These are phyloP conservation scores for Penaeus vannamei DNA, from an alignment of 1,140 invertebrate species.

Conservation along the genomic window DNA sequence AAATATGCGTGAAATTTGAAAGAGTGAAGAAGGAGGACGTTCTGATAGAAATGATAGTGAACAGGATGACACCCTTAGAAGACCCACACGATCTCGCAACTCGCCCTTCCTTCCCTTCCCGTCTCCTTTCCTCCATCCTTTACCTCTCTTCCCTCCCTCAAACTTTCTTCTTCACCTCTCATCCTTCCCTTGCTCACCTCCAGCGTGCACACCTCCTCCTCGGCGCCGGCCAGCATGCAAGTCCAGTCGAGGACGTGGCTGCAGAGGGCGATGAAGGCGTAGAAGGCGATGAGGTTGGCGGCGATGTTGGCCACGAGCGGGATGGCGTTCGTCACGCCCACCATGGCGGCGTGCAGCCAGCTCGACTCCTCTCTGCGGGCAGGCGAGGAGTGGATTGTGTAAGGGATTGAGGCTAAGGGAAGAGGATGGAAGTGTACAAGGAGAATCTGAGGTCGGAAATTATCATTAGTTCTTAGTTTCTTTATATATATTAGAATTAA, in stretches of 20 bases:
- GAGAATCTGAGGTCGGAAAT: no score
- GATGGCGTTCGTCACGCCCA: constrained; percentile 84
- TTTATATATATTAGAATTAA: no score
- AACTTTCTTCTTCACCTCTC: not conserved
- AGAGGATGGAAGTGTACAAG: no score
- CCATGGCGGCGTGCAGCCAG: constrained; percentile 88
- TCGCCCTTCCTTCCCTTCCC: not conserved
- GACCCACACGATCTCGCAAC: not conserved
- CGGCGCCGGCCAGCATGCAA: constrained; percentile 81
- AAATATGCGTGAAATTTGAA: no score
- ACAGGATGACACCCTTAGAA: not conserved
- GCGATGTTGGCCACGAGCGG: constrained; percentile 87
- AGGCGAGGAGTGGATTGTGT: not conserved
- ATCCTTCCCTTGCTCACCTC: not conserved
- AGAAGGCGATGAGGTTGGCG: constrained; percentile 92
- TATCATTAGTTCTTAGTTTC: no score
- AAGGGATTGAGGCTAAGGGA: no score
- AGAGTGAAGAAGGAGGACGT: no score
- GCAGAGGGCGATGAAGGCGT: constrained; percentile 77
- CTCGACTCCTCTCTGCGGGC: constrained; percentile 80
- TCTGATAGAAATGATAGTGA: not conserved
- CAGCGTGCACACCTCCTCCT: constrained; percentile 64
- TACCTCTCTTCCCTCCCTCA: not conserved
- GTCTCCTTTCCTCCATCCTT: not conserved
- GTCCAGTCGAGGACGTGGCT: constrained; percentile 79